A percentile compares a stretch with the other conserved stretches of the same genome.
phyloP scores from a whole-genome alignment of 2,888 invertebrate species.

The Octodonta nipae region DNA sequence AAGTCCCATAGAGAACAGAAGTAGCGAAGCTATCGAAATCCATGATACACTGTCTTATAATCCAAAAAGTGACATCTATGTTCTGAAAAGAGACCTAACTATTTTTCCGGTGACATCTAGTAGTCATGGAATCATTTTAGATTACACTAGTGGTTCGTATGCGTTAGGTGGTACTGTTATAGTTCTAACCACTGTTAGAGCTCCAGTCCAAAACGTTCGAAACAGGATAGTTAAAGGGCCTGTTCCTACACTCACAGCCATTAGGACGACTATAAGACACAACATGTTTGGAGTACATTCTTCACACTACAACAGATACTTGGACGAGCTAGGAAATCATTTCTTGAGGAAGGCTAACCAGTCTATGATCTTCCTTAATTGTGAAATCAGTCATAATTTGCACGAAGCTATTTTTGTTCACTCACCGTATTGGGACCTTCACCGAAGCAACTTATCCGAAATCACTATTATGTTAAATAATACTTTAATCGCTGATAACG shows the following conservation, averaged over 20 bases:
- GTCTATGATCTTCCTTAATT: conserved; percentile 63
- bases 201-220: conserved; percentile 58
- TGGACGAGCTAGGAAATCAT: conserved; percentile 74
- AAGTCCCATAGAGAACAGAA: conserved; percentile 79
- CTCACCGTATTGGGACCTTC: conserved; percentile 77
- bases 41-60: conserved; percentile 61
- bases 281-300: conserved; percentile 72
- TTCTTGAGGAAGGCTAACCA: conserved; percentile 80
- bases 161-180: conserved; percentile 74
- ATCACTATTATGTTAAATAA: conserved; percentile 80
- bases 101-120: conserved; percentile 82
- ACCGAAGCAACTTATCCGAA: conserved; percentile 76
- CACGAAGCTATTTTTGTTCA: conserved; percentile 70
- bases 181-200: conserved; percentile 58
- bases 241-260: conserved; percentile 59
- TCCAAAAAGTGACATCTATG: conserved; percentile 56
- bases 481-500: conserved; percentile 75
- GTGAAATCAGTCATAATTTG: conserved; percentile 60
- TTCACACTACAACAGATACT: conserved; percentile 75
- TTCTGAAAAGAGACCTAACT: conserved; percentile 67
- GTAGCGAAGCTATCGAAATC: conserved; percentile 69
- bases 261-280: conserved; percentile 61
- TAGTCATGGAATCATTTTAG: conserved; percentile 65
- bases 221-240: conserved; percentile 67
- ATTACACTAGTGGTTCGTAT: conserved; percentile 64